Conservation (phyloP, 2,113 vertebrate species). For the Podarcis raffonei region DNA sequence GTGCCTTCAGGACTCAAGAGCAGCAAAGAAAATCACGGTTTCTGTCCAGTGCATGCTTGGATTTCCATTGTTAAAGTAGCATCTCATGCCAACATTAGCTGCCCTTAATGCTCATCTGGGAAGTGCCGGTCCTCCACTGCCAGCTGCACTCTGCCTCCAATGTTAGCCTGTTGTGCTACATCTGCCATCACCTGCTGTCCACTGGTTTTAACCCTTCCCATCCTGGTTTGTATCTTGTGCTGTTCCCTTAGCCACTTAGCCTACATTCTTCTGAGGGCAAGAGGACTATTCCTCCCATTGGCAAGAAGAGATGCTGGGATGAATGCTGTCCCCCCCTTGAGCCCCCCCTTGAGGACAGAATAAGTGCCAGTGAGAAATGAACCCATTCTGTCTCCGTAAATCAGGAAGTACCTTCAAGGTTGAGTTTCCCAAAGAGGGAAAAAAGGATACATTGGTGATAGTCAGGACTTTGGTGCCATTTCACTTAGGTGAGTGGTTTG, state of each 20-base stretch:
- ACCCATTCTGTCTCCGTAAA: background rate
- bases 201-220: background rate
- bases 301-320: background rate
- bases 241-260: background rate
- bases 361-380: background rate
- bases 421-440: background rate
- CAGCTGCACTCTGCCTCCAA: background rate
- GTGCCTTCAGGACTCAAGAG: background rate
- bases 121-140: background rate
- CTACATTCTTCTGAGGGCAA: too few species aligned
- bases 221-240: background rate
- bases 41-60: background rate
- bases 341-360: background rate
- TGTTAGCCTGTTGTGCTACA: background rate
- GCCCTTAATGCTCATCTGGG: background rate
- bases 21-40: background rate
- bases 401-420: background rate
- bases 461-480: background rate
- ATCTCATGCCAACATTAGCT: background rate
- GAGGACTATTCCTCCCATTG: too few species aligned
- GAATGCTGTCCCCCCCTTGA: background rate
- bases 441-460: background rate
- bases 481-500: background rate
- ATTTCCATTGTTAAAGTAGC: background rate
- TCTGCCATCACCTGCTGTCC: background rate